Percentiles rank a stretch among this genome's conserved stretches.
phyloP scores from a whole-genome alignment of 1,140 invertebrate species.

The Camponotus vicinus region DNA sequence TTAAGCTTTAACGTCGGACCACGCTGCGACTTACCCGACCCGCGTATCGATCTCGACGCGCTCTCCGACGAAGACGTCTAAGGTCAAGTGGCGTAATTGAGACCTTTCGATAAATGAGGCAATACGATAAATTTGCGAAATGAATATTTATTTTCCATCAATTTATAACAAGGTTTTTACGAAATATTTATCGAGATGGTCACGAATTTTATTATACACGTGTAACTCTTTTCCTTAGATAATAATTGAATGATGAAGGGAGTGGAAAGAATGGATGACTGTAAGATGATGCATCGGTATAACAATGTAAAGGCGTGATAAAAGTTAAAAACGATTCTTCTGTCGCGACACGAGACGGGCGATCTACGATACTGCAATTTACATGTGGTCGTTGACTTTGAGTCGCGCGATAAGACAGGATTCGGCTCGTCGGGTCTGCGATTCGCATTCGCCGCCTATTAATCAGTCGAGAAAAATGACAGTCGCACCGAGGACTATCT shows the following conservation, averaged over 20 bases:
- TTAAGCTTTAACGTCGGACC: constrained; percentile 62
- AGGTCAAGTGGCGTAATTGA: constrained; percentile 35
- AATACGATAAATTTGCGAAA: not conserved
- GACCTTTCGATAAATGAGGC: not conserved
- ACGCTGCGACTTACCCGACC: constrained; percentile 20
- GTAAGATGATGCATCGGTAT: constrained; percentile 12
- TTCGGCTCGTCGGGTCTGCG: not conserved
- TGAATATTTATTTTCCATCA: not conserved
- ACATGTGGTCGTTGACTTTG: constrained; percentile 22
- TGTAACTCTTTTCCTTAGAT: not conserved
- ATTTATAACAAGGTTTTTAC: not conserved
- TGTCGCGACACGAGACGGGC: not conserved
- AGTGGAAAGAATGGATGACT: not conserved
- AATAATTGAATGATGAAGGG: constrained; percentile 4
- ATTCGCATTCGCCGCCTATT: constrained; percentile 38
- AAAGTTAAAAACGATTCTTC: constrained; percentile 37
- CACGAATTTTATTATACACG: not conserved
- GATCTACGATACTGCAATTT: constrained; percentile 46
- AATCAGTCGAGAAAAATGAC: constrained; percentile 57
- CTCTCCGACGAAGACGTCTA: not conserved
- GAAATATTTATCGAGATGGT: not conserved
- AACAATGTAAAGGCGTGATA: constrained; percentile 14
- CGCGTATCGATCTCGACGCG: constrained; percentile 12
- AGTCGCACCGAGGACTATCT: constrained; percentile 35
- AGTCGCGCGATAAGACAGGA: constrained; percentile 29